Evolutionary conservation across 2,797 vertebrate species (phyloP).

Genomic region (Periophthalmus magnuspinnatus): DNA sequence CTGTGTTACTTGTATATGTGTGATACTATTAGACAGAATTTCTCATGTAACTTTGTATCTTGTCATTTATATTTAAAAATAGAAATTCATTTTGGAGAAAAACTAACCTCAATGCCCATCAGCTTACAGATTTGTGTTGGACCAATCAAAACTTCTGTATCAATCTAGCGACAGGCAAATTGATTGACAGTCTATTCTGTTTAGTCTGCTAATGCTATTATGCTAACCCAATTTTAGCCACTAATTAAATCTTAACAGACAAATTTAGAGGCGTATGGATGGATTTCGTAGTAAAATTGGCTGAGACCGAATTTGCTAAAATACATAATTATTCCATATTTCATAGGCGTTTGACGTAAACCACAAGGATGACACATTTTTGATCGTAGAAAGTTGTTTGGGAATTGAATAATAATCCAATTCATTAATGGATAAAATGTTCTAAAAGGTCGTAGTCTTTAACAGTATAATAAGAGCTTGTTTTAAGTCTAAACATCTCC

Average conservation of each 20-base stretch:
- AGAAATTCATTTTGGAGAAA: background rate
- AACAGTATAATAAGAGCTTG: no score
- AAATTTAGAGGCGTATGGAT: background rate
- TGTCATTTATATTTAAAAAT: constrained; percentile 43
- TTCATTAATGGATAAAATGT: background rate
- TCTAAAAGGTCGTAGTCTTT: no score
- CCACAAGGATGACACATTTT: background rate
- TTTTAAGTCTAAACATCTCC: background rate
- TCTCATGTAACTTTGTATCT: constrained; percentile 36
- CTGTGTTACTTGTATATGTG: constrained; percentile 58
- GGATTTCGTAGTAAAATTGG: background rate
- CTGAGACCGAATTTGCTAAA: background rate
- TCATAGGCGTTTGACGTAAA: background rate
- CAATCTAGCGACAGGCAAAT: no score
- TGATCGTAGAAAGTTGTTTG: background rate
- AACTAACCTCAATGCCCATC: background rate
- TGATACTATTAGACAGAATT: constrained; percentile 48
- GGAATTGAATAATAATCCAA: background rate
- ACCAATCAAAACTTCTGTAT: background rate
- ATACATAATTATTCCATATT: background rate
- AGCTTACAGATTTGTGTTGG: constrained; percentile 21
- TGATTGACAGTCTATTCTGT: background rate
- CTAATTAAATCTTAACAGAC: background rate
- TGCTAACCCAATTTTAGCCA: background rate
- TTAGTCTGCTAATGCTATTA: background rate